Base-by-base conservation (phyloP, 2,113 vertebrate genomes). In the Salvelinus sp. region DNA sequence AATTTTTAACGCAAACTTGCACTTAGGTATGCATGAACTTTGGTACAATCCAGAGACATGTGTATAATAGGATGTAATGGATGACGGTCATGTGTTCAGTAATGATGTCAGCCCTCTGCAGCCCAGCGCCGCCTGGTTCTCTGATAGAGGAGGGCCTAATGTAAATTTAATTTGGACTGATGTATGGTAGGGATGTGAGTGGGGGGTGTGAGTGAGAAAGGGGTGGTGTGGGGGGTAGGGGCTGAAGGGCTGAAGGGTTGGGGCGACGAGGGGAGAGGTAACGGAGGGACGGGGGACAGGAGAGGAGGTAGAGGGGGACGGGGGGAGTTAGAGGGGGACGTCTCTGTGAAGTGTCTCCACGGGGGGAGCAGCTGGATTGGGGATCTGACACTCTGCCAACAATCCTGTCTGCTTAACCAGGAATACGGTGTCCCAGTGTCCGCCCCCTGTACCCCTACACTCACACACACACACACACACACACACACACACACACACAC, bases 111-210 rank as follows among this genome's bases (percentile, higher is more conserved):
- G 96, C 91, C 89, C 95, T 95, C 96, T 94, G 94, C 95, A 95
- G 94, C 93, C 50, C 93, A 87, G 91, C 89, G 38, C 38, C 7
- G 38, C 38, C 38, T 44, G 38, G 38, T 44, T 92, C 93, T 91
- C 95, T 98, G 97, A 98, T 98, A 95, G 96, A 98, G 95, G 95
- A 97, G 96, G 94, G 94, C 94, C 97, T 98, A 96, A 99, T 98
- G 96, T 97, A 98, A 96, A 97, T 98, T 98, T 99, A 98, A 99
- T 99, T 98, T 98, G 97, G 96, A 98, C 96, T 98, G 98, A 99
- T 99, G 95, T 98, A 98, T 97, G 96, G 94, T 94, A 94, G 95
- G 92, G 76, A 12, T 44, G 38, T 44, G 38, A 44, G 38, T 44
- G 38, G 9, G 38, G 9, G 9, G 9, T 44, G 38, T 10, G 7